Base-by-base conservation (phyloP, 2,888 invertebrate genomes). In the Dioctria linearis region DNA sequence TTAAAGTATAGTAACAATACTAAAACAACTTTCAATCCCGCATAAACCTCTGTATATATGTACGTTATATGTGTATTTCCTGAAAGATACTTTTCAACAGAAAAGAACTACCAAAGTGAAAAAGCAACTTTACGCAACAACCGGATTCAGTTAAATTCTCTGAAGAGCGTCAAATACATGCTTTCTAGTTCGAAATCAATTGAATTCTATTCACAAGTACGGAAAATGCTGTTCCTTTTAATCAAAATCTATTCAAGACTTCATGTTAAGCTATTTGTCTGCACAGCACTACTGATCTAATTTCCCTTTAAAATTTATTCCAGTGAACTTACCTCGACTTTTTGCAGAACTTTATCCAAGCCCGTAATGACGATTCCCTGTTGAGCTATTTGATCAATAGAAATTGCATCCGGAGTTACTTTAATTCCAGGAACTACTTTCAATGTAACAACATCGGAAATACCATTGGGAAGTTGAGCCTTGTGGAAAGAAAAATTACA, bases 301-400 rank as follows among this genome's bases (percentile, higher is more conserved):
- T 75, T 75, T 75, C 57, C 59, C 25, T 75, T 75, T 57, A 61
- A 75, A 59, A 75, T 75, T 42, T 43, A 75, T 75, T 39, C 65
- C 5, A 39, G 9, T 25, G 3, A 39, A 86, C 88, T 86, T 83
- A 89, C 88, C 86, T 89, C 87, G 66, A 93, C 86, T 85, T 91
- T 90, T 80, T 91, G 89, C 80, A 93, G 87, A 37, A 93, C 91
- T 85, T 90, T 88, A 66, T 90, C 90, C 78, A 92, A 86, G 4
- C 93, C 93, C 83, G 88, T 89, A 73, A 92, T 86, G 39, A 86
- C 85, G 61, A 92, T 84, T 79, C 87, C 87, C 82, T 88, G 87
- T 63, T 87, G 84, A 80, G 85, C 85, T 42, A 86, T 82, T 81
- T 88, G 86, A 78, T 85, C 85, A 49, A 87, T 81, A 37, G 85